Base-by-base conservation (phyloP, 2,888 invertebrate genomes). In the Epistrophella euchroma region DNA sequence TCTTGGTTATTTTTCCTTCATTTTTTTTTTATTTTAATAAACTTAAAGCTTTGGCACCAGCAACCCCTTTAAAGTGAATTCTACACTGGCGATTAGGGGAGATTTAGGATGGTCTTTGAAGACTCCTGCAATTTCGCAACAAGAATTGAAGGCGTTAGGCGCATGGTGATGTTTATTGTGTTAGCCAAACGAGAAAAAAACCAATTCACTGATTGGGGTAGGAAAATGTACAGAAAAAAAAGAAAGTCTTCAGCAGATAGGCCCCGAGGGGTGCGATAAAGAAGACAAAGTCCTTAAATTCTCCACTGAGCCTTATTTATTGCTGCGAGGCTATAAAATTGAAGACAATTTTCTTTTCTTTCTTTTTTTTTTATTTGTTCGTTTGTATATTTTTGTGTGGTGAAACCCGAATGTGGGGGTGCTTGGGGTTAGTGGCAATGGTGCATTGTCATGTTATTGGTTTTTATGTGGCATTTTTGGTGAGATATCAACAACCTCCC, bases 301-400 rank as follows among this genome's bases (percentile, higher is more conserved):
- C 72, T 66, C 71, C 56, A 43, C 64, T 82, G 77, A 78, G 62
- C 78, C 72, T 68, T 73, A 73, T 77, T 83, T 83, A 73, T 82
- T 58, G 52, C 37, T 40, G 22, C 17, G 11, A 37, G 32, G 60
- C 50, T 55, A 55, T 40, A 50, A 66, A 52, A 43, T 60, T 43
- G 47, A 35, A 55, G 47, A 25, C 68, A 50, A 68, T 68, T 74
- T 50, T 60, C 17, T 35, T 56, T 25, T 47, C 40, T 15, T 35
- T 28, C 9, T 47, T 60, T 37, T 56, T 11, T 19, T 2, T 47
- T 47, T 47, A 1, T 32, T 32, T 40, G n/a, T 37, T 37, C 2
- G 22, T 50, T 5, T 52, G 25, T 15, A 25, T 15, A 15, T 25
- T 13, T 22, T 37, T 13, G 40, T 70, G 15, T 19, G 37, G 66